Percentiles rank a stretch among this genome's conserved stretches.
Evolutionary conservation across 2,113 vertebrate genomes (phyloP).

Genomic region (Donacobius atricapilla): DNA sequence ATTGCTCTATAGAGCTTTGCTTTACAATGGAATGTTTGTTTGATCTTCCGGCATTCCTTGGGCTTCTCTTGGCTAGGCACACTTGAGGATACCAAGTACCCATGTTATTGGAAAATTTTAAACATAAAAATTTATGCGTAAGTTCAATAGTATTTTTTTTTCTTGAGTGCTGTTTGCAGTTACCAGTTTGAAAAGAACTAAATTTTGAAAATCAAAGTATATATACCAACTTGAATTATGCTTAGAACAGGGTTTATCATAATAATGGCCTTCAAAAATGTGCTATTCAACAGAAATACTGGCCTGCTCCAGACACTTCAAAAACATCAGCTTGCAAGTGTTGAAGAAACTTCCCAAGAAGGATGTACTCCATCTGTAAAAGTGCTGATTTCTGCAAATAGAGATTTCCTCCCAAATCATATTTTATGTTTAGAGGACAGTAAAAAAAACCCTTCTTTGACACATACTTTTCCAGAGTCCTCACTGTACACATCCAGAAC

Average conservation of each 20-base stretch:
- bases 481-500: background rate
- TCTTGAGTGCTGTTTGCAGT: background rate
- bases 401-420: background rate
- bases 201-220: background rate
- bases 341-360: slow-evolving; percentile 40
- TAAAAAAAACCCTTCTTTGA: background rate
- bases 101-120: background rate
- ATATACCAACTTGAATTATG: slow-evolving; percentile 19
- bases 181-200: background rate
- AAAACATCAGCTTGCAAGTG: slow-evolving; percentile 33
- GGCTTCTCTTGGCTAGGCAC: background rate
- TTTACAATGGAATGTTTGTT: background rate
- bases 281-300: slow-evolving; percentile 45
- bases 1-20: background rate
- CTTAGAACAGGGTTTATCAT: slow-evolving; percentile 30
- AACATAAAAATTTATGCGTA: background rate
- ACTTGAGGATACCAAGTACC: background rate
- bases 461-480: background rate
- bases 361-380: slow-evolving; percentile 32
- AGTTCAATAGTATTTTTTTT: background rate
- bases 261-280: slow-evolving; percentile 39
- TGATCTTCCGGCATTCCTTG: background rate
- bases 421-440: background rate
- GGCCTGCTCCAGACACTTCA: slow-evolving; percentile 4
- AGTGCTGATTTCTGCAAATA: slow-evolving; percentile 19